Base-by-base conservation (phyloP, 2,113 vertebrate genomes). In the Pavo muticus region DNA sequence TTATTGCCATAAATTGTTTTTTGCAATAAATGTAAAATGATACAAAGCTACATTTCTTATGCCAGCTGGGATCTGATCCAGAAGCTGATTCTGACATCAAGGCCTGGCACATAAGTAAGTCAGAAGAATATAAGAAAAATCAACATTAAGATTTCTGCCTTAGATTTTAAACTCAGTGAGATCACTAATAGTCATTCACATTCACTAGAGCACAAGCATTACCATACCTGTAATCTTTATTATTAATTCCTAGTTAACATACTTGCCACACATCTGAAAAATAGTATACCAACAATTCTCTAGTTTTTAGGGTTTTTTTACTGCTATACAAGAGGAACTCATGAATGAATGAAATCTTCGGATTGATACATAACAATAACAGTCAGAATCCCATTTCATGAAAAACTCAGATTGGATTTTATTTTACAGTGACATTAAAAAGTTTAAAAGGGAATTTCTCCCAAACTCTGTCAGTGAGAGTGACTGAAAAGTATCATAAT, bases 11-110 rank as follows among this genome's bases (percentile, higher is more conserved):
- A 92, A 95, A 87, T 84, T 93, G 91, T 87, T 96, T 95, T 86
- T 96, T 92, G 91, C 64, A 90, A 87, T 94, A 93, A 82, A 94
- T 92, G 68, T 85, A 88, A 95, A 95, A 94, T 32, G 7, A 76
- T 91, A 91, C 30, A 68, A 50, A 87, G 57, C 19, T 87, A 85
- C 65, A 35, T 47, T 63, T 35, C 78, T 67, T 87, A 92, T 91
- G 83, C 89, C 87, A 95, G 68, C 37, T 70, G 56, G 79, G 74
- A 87, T 77, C 76, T 77, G 68, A 87, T 91, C 64, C 84, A 94
- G 87, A 93, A 92, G 32, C 50, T 76, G 63, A 84, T 95, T 91
- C 82, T 91, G 74, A 93, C 71, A 89, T 76, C 70, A 89, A 83
- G 86, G 29, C 72, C 79, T 91, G 87, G 91, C 93, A 96, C 18